These are phyloP conservation scores for Geococcyx californianus DNA, from an alignment of 2,113 vertebrate genomes.

Conservation along the genomic window DNA sequence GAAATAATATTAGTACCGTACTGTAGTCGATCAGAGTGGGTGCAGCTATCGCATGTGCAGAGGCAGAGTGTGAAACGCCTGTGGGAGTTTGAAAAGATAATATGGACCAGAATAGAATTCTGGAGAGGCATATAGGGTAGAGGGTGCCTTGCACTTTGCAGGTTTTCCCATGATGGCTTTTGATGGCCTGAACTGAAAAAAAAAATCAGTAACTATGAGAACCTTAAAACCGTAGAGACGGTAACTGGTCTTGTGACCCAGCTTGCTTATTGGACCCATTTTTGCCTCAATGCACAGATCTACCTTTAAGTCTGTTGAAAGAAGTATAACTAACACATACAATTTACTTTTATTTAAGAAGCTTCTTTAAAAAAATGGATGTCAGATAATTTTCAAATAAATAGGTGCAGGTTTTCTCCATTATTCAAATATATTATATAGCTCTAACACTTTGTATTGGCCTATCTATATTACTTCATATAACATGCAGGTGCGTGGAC, in stretches of 20 bases:
- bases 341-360: neutral
- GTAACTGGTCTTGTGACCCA: neutral
- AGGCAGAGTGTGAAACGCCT: fast-evolving
- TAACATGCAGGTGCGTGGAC: neutral
- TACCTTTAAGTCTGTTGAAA: neutral
- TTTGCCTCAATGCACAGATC: neutral
- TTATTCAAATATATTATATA: neutral
- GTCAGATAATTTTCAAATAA: neutral
- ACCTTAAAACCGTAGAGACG: neutral
- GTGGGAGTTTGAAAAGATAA: neutral
- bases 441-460: neutral
- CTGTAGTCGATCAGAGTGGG: neutral
- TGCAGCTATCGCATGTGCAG: neutral
- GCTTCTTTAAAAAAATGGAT: neutral
- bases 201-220: neutral
- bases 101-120: neutral
- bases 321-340: neutral
- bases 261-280: neutral
- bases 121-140: neutral
- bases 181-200: neutral
- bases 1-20: neutral
- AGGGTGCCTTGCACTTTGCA: neutral
- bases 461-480: neutral
- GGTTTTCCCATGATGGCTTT: neutral
- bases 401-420: neutral